Base-by-base conservation (phyloP, 1,140 invertebrate genomes). In the Drosophila parvula region DNA sequence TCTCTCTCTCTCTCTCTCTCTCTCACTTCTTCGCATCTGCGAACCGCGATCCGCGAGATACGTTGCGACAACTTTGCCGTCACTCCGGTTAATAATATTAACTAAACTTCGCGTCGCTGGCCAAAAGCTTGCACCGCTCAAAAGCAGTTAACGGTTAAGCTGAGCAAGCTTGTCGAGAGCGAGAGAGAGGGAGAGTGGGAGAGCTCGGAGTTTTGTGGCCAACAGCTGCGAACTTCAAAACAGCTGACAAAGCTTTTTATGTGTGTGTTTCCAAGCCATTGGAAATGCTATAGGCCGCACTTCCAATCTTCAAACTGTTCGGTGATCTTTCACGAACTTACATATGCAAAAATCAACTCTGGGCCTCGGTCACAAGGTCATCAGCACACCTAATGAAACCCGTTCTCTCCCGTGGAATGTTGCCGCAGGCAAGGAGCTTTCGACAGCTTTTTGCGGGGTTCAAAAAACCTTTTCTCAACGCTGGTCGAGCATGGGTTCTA, bases 81-180 rank as follows among this genome's bases (percentile, higher is more conserved):
- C 80, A 84, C 78, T 88, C 65, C 78, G 53, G 61, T 81, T 89
- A 89, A 89, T 89, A 89, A 84, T 81, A 83, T 67, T 89, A 89
- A 89, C 80, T 81, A 81, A 81, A 84, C 40, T 59, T 51, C 36
- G 27, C 38, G 36, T 27, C 45, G 44, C n/a, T 56, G 61, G 44
- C 58, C 71, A 57, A 53, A 86, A 85, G 77, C 81, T 85, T 64
- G 58, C 59, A 59, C 50, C 22, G 55, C 50, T 38, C 53, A 38
- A 79, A 79, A 79, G 44, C 71, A 77, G 83, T 74, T 71, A 89
- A 70, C 62, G 53, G 69, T 61, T 50, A 60, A 36, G 57, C 50
- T 60, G 43, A 53, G 73, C 47, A 18, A 70, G 51, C 57, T 61
- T 53, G 10, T 10, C 7, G 5, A 45, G 40, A 43, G 50, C 59